Conservation (phyloP, 2,113 vertebrate species). For the Nothobranchius furzeri region DNA sequence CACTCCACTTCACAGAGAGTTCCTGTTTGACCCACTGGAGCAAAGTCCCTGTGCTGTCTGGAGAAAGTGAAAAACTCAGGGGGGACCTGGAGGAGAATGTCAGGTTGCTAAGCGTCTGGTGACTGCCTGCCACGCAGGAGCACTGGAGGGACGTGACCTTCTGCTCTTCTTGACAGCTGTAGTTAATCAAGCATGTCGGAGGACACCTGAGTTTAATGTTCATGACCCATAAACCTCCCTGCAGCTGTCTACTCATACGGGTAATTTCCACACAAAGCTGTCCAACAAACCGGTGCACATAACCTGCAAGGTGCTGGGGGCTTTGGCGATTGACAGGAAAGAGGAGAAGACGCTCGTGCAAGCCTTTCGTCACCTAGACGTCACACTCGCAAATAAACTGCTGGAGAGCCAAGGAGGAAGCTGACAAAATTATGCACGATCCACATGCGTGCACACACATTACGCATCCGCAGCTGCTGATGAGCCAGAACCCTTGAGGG, state of each 20-base stretch:
- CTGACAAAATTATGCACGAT: not conserved
- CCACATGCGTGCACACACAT: not conserved
- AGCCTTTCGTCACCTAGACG: slow-evolving; percentile 12
- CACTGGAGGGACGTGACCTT: slow-evolving; percentile 44
- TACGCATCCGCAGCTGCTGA: slow-evolving; percentile 35
- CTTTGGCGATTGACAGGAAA: slow-evolving; percentile 17
- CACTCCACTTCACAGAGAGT: slow-evolving; percentile 16
- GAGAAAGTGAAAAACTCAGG: slow-evolving; percentile 40
- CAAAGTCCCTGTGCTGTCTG: slow-evolving; percentile 52
- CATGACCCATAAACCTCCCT: slow-evolving; percentile 34
- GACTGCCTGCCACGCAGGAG: slow-evolving; percentile 51
- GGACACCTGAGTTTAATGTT: slow-evolving; percentile 62
- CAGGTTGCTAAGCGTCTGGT: slow-evolving; percentile 32
- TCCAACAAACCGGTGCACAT: slow-evolving; percentile 12
- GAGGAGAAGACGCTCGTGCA: slow-evolving; percentile 4
- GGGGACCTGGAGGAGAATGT: slow-evolving; percentile 9
- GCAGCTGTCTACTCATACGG: slow-evolving; percentile 20
- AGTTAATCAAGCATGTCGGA: slow-evolving; percentile 64
- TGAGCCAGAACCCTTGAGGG: slow-evolving; percentile 49
- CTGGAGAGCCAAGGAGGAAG: slow-evolving; percentile 2
- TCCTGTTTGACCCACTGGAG: slow-evolving; percentile 37
- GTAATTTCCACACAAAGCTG: not conserved
- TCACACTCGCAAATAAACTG: not conserved
- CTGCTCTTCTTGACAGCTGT: slow-evolving; percentile 54
- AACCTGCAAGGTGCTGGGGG: not conserved